Percentiles rank a stretch among this genome's conserved stretches.
These are phyloP conservation scores for Channa argus DNA, from an alignment of 2,113 vertebrate genomes.

Conservation along the genomic window DNA sequence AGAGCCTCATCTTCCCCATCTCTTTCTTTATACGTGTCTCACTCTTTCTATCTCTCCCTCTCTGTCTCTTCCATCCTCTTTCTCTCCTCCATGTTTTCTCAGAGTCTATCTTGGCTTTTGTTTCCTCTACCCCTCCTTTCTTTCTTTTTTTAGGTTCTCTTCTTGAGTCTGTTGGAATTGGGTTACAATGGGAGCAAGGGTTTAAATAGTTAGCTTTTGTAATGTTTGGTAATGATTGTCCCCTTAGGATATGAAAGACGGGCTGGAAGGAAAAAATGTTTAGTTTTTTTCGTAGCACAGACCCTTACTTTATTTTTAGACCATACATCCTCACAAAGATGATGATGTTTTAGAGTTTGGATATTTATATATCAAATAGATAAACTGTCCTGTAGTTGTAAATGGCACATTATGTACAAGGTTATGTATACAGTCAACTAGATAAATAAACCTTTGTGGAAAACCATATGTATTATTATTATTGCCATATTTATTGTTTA, in stretches of 20 bases:
- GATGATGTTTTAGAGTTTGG: neutral
- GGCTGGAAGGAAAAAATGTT: slow-evolving; percentile 33
- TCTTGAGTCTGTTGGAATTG: slow-evolving; percentile 55
- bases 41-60: slow-evolving; percentile 58
- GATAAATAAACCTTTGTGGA: too few relatives aligned
- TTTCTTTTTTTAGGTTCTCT: slow-evolving; percentile 52
- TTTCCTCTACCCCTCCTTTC: slow-evolving; percentile 50
- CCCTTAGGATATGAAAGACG: slow-evolving; percentile 58
- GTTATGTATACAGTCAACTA: too few relatives aligned
- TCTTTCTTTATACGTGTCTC: slow-evolving; percentile 59
- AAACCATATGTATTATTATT: too few relatives aligned
- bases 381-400: neutral
- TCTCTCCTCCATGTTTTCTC: slow-evolving; percentile 62
- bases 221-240: slow-evolving; percentile 77
- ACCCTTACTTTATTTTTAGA: neutral
- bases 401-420: too few relatives aligned
- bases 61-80: slow-evolving; percentile 62
- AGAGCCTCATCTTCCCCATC: slow-evolving; percentile 69
- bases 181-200: slow-evolving; percentile 74
- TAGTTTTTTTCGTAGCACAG: slow-evolving; percentile 15
- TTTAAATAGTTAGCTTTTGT: slow-evolving; percentile 81
- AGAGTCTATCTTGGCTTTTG: slow-evolving; percentile 61
- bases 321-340: neutral
- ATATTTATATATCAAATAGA: neutral
- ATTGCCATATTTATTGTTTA: too few relatives aligned